Evolutionary conservation across 2,888 invertebrate species (phyloP), one percentile per base, ranked within the genome.

Genomic region (Hyposoter dolosus): DNA sequence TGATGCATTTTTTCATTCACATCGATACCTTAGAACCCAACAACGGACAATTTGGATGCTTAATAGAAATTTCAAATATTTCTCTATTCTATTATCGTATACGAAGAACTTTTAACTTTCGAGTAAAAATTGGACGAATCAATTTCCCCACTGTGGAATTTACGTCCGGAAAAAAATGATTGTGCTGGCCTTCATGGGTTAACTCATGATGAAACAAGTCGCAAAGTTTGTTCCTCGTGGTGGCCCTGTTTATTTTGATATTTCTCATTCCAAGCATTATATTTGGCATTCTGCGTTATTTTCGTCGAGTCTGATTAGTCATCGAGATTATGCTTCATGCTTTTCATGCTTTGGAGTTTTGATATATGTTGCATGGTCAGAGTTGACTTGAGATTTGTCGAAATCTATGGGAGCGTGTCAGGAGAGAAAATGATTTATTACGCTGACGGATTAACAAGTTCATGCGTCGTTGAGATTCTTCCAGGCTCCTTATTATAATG

Each of bases 401-500:
- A 82, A 65, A 69, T 60, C 60, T 32, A 10, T 43, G 19, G 45
- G 69, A 45, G 53, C 23, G 3, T 40, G 32, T 76, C 47, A 15
- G 0, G n/a, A 28, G 23, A 60, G 63, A 76, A 76, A 76, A 50
- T 35, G 35, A 32, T 69, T 45, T 23, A 65, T 35, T 32, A 53
- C 71, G 65, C 76, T 43, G 84, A 40, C 43, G n/a, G 40, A 50
- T 56, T 32, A 50, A 45, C 45, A 45, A 76, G 66, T 71, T 23
- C 35, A 53, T 60, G n/a, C n/a, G 23, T 66, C 53, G 56, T 86
- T 68, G 75, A 76, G 82, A 88, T 88, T 88, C 77, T 87, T 86
- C 77, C 76, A 66, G 77, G 60, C 81, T 82, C 60, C 75, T n/a
- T 32, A 53, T 66, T 53, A 66, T 66, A 32, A 74, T 35, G 32